phyloP scores from a whole-genome alignment of 2,888 invertebrate genomes.

The Lasiommata megera region DNA sequence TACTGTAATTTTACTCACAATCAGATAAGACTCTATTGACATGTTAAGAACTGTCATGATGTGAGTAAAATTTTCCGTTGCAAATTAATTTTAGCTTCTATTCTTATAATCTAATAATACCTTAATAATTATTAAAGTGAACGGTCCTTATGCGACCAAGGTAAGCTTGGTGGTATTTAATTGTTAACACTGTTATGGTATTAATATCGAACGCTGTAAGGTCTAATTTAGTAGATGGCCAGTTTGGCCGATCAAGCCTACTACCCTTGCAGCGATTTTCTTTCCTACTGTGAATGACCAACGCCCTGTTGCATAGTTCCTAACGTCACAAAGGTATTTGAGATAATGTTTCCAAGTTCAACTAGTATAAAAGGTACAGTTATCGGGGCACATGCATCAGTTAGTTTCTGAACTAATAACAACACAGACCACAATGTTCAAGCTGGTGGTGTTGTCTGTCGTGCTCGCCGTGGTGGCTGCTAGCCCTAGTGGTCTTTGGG shows the following conservation, averaged over 20 bases:
- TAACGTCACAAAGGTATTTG: constrained; percentile 59
- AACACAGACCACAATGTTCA: constrained; percentile 80
- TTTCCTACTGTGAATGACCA: constrained; percentile 36
- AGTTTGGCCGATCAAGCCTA: constrained; percentile 27
- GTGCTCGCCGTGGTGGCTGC: constrained; percentile 81
- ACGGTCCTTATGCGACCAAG: constrained; percentile 53
- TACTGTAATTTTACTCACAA: too few species aligned
- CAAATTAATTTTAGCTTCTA: constrained; percentile 29
- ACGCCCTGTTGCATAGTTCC: constrained; percentile 37
- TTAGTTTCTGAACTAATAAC: constrained; percentile 59
- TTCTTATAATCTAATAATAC: constrained; percentile 9
- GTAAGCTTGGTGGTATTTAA: constrained; percentile 37
- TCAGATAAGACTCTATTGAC: too few species aligned
- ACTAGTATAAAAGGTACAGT: constrained; percentile 64
- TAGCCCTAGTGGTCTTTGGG: constrained; percentile 50
- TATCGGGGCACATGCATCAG: constrained; percentile 56
- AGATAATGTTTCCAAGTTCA: constrained; percentile 61
- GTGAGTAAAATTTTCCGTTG: constrained; percentile 7
- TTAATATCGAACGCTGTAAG: constrained; percentile 70
- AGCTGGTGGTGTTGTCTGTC: constrained; percentile 84
- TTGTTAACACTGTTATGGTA: constrained; percentile 35
- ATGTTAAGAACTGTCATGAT: constrained; percentile 7
- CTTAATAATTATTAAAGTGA: constrained; percentile 38
- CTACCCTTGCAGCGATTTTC: constrained; percentile 34
- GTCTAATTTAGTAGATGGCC: constrained; percentile 75